Evolutionary conservation across 2,113 vertebrate species (phyloP), one percentile per base, ranked within the genome.

Genomic region (Dissostichus mawsoni): DNA sequence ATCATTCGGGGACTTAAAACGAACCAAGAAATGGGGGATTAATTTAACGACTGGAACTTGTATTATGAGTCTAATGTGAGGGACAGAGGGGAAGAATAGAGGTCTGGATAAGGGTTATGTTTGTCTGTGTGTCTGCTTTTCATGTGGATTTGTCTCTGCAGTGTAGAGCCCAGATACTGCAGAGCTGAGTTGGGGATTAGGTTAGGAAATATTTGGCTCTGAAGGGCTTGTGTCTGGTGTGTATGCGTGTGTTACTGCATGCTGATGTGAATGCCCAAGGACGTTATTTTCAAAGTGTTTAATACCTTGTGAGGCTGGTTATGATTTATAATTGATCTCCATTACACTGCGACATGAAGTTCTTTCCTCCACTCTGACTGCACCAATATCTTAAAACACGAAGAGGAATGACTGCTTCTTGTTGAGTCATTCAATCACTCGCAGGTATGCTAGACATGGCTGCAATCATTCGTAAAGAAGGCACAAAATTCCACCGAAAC

Each of bases 161-260:
- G 83, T 25, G 58, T 70, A 25, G 73, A 88, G 71, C 13, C 25
- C 73, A 80, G 68, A 82, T 75, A 80, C 80, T 86, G 86, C 69
- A 75, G 85, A 78, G 68, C 82, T 74, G 82, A 75, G 77, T 78
- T 53, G 68, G 57, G 83, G 90, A 93, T 91, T 93, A 92, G 73
- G 74, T 78, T 79, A 25, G 64, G 79, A 70, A 85, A 81, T 29
- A 88, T 92, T 86, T 89, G 89, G 88, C 83, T 85, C 33, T 0
- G 61, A 44, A 71, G 78, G 73, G 72, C 83, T 84, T 89, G 87
- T 89, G 86, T 84, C 75, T 87, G 65, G 48, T 68, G 62, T 77
- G 71, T 69, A 50, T 76, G 56, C 69, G 41, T 47, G 13, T 73
- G 44, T 68, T 73, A 45, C 48, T 2, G 52, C 36, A 64, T 48